A percentile compares a stretch with the other conserved stretches of the same genome.
Conservation (phyloP, 2,797 vertebrate species). For the Anas bernieri region DNA sequence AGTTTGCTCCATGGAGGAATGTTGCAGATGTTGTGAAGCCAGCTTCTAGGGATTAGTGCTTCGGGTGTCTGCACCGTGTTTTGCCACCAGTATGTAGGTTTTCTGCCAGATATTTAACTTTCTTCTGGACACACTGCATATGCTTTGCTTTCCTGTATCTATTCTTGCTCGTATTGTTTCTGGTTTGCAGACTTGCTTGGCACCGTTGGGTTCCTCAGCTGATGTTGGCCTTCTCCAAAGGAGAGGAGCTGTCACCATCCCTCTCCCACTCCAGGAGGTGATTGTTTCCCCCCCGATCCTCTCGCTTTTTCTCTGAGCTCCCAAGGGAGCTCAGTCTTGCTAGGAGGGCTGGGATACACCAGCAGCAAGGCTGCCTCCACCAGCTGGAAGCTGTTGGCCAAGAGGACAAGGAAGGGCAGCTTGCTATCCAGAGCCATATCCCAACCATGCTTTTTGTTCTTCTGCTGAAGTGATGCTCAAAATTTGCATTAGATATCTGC, state of each 20-base stretch:
- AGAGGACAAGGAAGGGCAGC: not conserved
- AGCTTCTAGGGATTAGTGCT: not conserved
- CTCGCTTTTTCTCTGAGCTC: not conserved
- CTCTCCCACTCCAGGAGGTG: not conserved
- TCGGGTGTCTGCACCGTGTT: rapidly evolving
- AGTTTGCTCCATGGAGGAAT: not conserved
- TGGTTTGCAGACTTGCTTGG: not conserved
- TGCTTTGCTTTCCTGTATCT: not conserved
- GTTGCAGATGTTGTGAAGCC: not conserved
- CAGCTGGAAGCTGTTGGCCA: not conserved
- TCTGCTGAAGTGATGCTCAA: not conserved
- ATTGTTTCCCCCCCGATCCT: not conserved
- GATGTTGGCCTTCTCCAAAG: not conserved
- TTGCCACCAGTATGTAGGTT: not conserved
- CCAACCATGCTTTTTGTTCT: not conserved
- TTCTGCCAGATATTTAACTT: not conserved
- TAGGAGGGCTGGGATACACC: not conserved
- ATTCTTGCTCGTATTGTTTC: rapidly evolving
- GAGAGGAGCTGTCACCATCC: not conserved
- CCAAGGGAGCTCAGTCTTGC: not conserved
- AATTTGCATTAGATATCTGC: not conserved
- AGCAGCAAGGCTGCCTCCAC: not conserved
- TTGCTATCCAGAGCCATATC: not conserved
- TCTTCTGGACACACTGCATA: not conserved
- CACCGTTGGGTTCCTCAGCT: rapidly evolving